These are phyloP conservation scores for Leptobrachium leishanense DNA, from an alignment of 2,113 vertebrate species.

Conservation along the genomic window DNA sequence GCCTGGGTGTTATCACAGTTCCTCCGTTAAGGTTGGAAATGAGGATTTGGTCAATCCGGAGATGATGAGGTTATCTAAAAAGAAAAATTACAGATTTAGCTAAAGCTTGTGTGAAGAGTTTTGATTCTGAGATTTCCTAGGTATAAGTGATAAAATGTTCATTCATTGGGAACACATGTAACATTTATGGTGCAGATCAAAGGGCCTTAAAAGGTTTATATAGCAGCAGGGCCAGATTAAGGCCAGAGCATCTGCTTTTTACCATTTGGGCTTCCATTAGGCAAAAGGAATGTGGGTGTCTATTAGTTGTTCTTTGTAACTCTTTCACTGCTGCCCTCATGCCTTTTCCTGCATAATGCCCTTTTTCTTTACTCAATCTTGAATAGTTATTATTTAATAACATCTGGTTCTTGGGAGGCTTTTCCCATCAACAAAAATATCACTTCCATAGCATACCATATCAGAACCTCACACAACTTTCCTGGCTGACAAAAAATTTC, in stretches of 20 bases:
- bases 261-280: conserved; percentile 30
- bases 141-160: conserved; percentile 43
- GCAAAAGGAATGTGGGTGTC: conserved; percentile 29
- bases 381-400: background rate
- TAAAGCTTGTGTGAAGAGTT: conserved; percentile 21
- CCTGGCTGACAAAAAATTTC: background rate
- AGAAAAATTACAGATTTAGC: conserved; percentile 16
- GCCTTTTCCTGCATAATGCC: background rate
- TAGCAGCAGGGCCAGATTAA: conserved; percentile 38
- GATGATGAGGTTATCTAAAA: conserved; percentile 23
- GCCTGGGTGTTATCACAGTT: no score
- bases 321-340: conserved; percentile 11
- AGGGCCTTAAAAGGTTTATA: conserved; percentile 29
- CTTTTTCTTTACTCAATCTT: background rate
- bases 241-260: conserved; percentile 34
- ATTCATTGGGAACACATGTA: conserved; percentile 39
- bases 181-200: conserved; percentile 41
- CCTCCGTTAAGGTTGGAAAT: background rate
- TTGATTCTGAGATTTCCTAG: conserved; percentile 20
- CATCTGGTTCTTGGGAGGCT: background rate
- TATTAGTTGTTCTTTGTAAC: conserved; percentile 31
- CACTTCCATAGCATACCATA: background rate
- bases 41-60: background rate
- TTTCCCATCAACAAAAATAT: background rate
- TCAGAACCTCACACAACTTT: background rate